phyloP scores from a whole-genome alignment of 2,113 vertebrate species.

The Psophia crepitans region DNA sequence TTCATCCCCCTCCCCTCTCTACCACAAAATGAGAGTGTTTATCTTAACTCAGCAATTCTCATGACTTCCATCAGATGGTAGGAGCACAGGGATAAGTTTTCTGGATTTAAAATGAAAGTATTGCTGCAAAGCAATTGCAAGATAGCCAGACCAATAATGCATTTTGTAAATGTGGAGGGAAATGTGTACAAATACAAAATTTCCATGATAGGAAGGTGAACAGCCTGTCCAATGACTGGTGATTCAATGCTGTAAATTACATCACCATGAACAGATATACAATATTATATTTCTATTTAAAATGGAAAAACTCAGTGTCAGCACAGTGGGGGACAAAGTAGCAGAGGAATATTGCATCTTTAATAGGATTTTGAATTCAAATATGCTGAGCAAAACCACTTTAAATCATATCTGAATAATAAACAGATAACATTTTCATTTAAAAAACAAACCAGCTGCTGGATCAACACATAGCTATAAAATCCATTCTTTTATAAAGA shows the following conservation, averaged over 20 bases:
- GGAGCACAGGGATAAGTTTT: slow-evolving; percentile 58
- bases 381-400: slow-evolving; percentile 75
- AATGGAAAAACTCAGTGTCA: slow-evolving; percentile 48
- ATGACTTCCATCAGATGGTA: slow-evolving; percentile 59
- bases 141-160: slow-evolving; percentile 58
- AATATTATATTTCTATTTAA: slow-evolving; percentile 70
- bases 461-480: slow-evolving; percentile 61
- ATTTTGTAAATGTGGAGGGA: slow-evolving; percentile 61
- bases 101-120: slow-evolving; percentile 66
- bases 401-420: slow-evolving; percentile 77
- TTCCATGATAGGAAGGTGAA: slow-evolving; percentile 64
- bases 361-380: slow-evolving; percentile 79
- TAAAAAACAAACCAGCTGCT: slow-evolving; percentile 58
- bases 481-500: slow-evolving; percentile 35
- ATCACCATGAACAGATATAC: slow-evolving; percentile 67
- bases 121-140: slow-evolving; percentile 33
- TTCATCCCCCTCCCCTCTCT: background rate
- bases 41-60: slow-evolving; percentile 75
- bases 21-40: slow-evolving; percentile 53
- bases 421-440: slow-evolving; percentile 73
- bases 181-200: slow-evolving; percentile 61
- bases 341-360: slow-evolving; percentile 70
- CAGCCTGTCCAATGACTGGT: slow-evolving; percentile 54
- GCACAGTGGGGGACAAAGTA: slow-evolving; percentile 52
- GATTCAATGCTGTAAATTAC: slow-evolving; percentile 72